Percentiles rank a stretch among this genome's conserved stretches.
Evolutionary conservation across 2,797 vertebrate genomes (phyloP).

Genomic region (Sebastes goodei): DNA sequence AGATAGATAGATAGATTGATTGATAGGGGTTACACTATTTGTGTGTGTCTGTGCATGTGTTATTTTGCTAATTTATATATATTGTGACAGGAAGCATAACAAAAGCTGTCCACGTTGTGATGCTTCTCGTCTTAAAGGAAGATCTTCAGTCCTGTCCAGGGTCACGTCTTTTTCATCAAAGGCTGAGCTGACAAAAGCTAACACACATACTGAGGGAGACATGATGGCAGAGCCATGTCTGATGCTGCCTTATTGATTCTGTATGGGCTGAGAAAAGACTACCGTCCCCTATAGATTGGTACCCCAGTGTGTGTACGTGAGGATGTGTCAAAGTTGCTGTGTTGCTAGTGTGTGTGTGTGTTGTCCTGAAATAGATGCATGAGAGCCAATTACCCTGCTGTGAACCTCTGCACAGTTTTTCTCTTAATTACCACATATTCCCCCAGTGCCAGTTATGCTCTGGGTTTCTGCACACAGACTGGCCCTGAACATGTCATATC

Average conservation of each 20-base stretch:
- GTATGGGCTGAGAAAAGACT: slow-evolving; percentile 12
- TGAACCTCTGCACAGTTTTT: slow-evolving; percentile 66
- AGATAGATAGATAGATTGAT: not conserved
- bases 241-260: slow-evolving; percentile 49
- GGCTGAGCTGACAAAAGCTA: slow-evolving; percentile 44
- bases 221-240: slow-evolving; percentile 25
- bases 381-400: slow-evolving; percentile 59
- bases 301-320: not conserved
- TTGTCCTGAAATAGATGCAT: slow-evolving; percentile 58
- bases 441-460: slow-evolving; percentile 59
- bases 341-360: slow-evolving; percentile 6
- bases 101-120: slow-evolving; percentile 27
- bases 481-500: slow-evolving; percentile 59
- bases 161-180: slow-evolving; percentile 46
- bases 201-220: not conserved
- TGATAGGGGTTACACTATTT: not conserved
- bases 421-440: slow-evolving; percentile 74
- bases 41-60: not conserved
- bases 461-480: slow-evolving; percentile 23
- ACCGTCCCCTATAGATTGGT: not conserved
- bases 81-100: slow-evolving; percentile 16
- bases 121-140: slow-evolving; percentile 24
- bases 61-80: too few species aligned
- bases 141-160: slow-evolving; percentile 41
- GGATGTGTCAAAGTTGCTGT: slow-evolving; percentile 13